Percentiles rank a stretch among this genome's conserved stretches.
These are phyloP conservation scores for Sebastes fasciatus DNA, from an alignment of 2,113 vertebrate genomes.

Conservation along the genomic window DNA sequence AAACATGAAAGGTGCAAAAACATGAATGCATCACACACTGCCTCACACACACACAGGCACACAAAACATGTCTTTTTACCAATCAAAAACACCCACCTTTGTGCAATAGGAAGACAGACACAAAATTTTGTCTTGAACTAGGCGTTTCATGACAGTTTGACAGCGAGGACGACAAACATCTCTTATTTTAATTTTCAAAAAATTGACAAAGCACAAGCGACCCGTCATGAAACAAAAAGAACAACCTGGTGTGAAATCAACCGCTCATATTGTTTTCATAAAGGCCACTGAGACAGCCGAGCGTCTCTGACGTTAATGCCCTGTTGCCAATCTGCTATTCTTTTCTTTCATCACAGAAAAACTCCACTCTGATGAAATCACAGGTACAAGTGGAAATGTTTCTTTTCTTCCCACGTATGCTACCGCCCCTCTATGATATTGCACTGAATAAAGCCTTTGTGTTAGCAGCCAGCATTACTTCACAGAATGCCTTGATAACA, in stretches of 20 bases:
- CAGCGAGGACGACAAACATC: conserved; percentile 47
- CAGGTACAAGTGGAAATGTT: conserved; percentile 14
- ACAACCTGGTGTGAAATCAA: conserved; percentile 41
- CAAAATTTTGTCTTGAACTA: conserved; percentile 86
- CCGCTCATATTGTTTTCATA: conserved; percentile 67
- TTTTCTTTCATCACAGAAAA: conserved; percentile 17
- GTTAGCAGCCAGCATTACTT: conserved; percentile 74
- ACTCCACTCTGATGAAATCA: conserved; percentile 21
- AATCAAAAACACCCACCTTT: conserved; percentile 86
- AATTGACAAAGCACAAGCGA: conserved; percentile 50
- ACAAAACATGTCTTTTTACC: conserved; percentile 68
- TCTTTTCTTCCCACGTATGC: conserved; percentile 26
- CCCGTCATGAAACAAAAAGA: conserved; percentile 55
- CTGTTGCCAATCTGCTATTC: conserved; percentile 53
- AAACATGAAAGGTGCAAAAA: conserved; percentile 70
- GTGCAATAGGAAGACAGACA: conserved; percentile 93
- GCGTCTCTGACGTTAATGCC: conserved; percentile 72
- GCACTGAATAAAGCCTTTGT: conserved; percentile 76
- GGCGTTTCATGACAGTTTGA: conserved; percentile 87
- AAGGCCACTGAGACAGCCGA: conserved; percentile 83
- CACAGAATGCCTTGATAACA: conserved; percentile 72
- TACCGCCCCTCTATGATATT: conserved; percentile 67
- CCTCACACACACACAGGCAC: conserved; percentile 33
- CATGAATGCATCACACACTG: conserved; percentile 79
- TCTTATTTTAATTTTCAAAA: conserved; percentile 33